phyloP scores from a whole-genome alignment of 2,113 vertebrate genomes.

The Seriola quinqueradiata region DNA sequence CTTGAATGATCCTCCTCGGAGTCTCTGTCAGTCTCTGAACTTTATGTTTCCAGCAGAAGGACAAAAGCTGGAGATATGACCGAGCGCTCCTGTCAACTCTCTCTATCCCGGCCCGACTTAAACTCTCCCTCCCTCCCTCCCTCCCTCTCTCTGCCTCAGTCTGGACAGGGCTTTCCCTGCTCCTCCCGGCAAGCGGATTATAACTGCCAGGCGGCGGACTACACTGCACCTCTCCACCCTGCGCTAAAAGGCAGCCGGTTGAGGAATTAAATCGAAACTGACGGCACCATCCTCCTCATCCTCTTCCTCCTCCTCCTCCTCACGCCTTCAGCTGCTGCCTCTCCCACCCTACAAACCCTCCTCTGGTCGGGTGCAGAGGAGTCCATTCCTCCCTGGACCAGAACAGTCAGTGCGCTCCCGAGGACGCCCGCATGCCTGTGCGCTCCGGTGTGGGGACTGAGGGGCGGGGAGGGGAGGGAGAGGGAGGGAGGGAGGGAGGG shows the following conservation, averaged over 20 bases:
- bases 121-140: conserved; percentile 1
- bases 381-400: conserved; percentile 39
- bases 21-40: conserved; percentile 16
- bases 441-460: conserved; percentile 16
- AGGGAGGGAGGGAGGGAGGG: neutral
- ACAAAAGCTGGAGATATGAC: conserved; percentile 22
- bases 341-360: neutral
- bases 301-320: conserved; percentile 22
- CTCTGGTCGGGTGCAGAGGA: neutral
- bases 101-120: conserved; percentile 13
- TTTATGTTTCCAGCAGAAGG: conserved; percentile 12
- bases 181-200: conserved; percentile 64
- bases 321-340: conserved; percentile 35
- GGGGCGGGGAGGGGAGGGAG: conserved; percentile 30
- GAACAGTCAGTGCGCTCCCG: conserved; percentile 23
- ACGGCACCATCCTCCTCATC: conserved; percentile 17
- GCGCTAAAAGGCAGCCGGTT: conserved; percentile 36
- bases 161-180: conserved; percentile 60
- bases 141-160: conserved; percentile 3
- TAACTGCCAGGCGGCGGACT: conserved; percentile 26
- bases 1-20: conserved; percentile 29
- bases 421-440: conserved; percentile 18
- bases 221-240: conserved; percentile 54
- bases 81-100: conserved; percentile 37
- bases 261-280: conserved; percentile 48